These are phyloP conservation scores for Leptura quadrifasciata DNA, from an alignment of 2,888 invertebrate species.

Conservation along the genomic window DNA sequence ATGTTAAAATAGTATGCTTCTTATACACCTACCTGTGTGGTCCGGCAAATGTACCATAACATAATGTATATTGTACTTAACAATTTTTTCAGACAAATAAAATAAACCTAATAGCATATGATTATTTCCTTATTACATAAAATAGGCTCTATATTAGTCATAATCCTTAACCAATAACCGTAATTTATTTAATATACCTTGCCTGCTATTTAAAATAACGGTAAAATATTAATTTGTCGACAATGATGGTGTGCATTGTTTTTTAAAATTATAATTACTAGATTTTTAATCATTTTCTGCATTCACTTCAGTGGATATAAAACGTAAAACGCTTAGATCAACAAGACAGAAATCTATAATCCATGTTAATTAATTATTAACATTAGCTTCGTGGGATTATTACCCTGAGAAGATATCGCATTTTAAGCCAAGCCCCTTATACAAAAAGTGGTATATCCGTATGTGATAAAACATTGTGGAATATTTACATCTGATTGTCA, in stretches of 20 bases:
- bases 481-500: no score
- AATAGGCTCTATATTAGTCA: not conserved
- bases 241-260: not conserved
- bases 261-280: not conserved
- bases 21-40: not conserved
- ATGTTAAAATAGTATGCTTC: not conserved
- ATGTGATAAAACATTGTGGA: no score
- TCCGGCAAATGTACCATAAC: not conserved
- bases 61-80: not conserved
- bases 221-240: not conserved
- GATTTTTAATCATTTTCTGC: not conserved
- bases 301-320: no score
- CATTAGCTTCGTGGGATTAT: no score
- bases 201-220: not conserved
- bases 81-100: not conserved
- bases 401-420: no score
- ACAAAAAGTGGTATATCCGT: no score
- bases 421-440: no score
- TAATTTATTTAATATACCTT: slow-evolving; percentile 2
- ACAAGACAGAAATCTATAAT: not conserved
- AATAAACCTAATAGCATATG: not conserved
- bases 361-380: not conserved
- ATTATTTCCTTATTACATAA: not conserved
- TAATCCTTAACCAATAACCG: not conserved
- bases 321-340: not conserved